Conservation (phyloP, 2,113 vertebrate genomes). For the Gopherus flavomarginatus region DNA sequence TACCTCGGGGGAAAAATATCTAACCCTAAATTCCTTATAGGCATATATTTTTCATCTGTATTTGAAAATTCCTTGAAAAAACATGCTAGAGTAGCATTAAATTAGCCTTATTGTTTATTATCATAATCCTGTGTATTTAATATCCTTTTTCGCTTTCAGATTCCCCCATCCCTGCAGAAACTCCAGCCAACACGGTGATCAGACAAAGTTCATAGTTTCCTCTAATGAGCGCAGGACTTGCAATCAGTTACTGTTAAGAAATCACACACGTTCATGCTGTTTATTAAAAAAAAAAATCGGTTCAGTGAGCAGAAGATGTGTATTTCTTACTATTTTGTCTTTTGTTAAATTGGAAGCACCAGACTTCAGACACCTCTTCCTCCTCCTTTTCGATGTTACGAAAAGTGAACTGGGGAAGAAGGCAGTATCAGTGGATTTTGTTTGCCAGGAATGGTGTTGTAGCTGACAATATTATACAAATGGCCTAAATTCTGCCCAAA, state of each 20-base stretch:
- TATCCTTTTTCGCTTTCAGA: conserved; percentile 38
- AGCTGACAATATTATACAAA: not conserved
- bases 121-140: conserved; percentile 52
- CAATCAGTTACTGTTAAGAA: conserved; percentile 33
- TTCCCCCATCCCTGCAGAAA: conserved; percentile 47
- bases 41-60: conserved; percentile 44
- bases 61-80: conserved; percentile 63
- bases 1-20: not conserved
- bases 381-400: not conserved
- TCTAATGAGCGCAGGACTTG: conserved; percentile 5
- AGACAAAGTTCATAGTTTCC: conserved; percentile 62
- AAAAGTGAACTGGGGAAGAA: not conserved
- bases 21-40: conserved; percentile 34
- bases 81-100: conserved; percentile 15
- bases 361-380: not conserved
- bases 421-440: not conserved
- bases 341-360: conserved; percentile 1
- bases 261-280: not conserved
- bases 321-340: conserved; percentile 21
- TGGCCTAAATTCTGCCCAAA: not conserved
- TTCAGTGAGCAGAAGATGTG: conserved; percentile 11
- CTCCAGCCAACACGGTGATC: conserved; percentile 34
- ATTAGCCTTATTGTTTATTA: conserved; percentile 51
- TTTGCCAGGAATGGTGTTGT: conserved; percentile 16
- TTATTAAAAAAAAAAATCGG: not conserved